Conservation (phyloP, 92 coral and sea anemone species). For the Heliopora coerulea region DNA sequence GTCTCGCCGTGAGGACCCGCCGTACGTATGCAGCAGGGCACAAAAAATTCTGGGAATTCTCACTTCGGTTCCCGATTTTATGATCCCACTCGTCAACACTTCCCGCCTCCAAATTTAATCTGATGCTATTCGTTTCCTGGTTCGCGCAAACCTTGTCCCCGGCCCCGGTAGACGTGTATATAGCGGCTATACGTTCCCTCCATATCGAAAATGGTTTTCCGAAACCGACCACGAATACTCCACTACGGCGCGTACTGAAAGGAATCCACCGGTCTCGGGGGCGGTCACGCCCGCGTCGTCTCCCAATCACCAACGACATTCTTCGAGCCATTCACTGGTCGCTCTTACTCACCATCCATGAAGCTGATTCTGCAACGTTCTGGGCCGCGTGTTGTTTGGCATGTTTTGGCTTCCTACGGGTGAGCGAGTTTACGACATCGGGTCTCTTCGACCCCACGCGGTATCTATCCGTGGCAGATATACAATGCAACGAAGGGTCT, state of each 20-base stretch:
- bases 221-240: background rate
- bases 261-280: conserved; percentile 10
- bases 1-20: too few relatives aligned
- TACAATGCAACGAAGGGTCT: background rate
- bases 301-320: conserved; percentile 34
- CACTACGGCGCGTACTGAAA: background rate
- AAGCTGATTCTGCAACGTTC: background rate
- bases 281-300: conserved; percentile 25
- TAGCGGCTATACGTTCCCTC: background rate
- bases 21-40: conserved; percentile 34
- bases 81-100: background rate
- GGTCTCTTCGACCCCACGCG: background rate
- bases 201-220: conserved; percentile 1
- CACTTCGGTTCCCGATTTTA: background rate
- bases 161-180: background rate
- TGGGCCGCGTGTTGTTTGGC: background rate
- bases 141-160: background rate
- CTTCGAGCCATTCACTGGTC: background rate
- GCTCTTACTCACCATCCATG: background rate
- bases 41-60: conserved; percentile 19
- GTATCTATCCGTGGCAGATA: background rate
- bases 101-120: background rate
- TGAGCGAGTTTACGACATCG: background rate
- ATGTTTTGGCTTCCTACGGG: background rate
- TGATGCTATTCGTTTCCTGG: conserved; percentile 19